phyloP scores from a whole-genome alignment of 2,797 vertebrate species.

The Knipowitschia caucasica region DNA sequence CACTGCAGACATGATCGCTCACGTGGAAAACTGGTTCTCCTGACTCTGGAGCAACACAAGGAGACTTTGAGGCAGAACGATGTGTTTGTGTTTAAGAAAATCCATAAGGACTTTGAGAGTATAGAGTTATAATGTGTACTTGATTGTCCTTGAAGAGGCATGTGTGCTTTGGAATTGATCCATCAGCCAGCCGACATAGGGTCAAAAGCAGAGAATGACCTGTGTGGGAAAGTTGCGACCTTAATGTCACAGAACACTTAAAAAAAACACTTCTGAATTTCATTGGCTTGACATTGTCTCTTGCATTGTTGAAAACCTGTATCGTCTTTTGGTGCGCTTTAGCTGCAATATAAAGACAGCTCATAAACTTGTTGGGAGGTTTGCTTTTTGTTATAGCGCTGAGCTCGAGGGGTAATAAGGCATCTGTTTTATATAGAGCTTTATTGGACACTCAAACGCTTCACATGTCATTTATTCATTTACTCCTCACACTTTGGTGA shows the following conservation, averaged over 20 bases:
- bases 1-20: constrained; percentile 41
- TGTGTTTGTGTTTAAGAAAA: not conserved
- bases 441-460: no score
- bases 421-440: no score
- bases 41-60: not conserved
- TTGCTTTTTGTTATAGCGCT: no score
- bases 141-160: not conserved
- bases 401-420: no score
- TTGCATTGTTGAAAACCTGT: not conserved
- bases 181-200: not conserved
- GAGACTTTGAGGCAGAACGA: not conserved
- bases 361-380: no score
- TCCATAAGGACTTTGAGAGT: no score
- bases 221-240: not conserved
- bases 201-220: not conserved
- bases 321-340: no score
- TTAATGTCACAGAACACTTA: not conserved
- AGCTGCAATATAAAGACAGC: no score
- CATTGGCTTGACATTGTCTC: not conserved
- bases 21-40: constrained; percentile 48
- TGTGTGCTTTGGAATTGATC: not conserved
- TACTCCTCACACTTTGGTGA: no score
- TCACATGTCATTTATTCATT: no score
- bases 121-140: not conserved
- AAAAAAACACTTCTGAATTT: not conserved